Evolutionary conservation across 2,797 vertebrate genomes (phyloP), one percentile per base, ranked within the genome.

Genomic region (Gymnoscopelus microlampas): DNA sequence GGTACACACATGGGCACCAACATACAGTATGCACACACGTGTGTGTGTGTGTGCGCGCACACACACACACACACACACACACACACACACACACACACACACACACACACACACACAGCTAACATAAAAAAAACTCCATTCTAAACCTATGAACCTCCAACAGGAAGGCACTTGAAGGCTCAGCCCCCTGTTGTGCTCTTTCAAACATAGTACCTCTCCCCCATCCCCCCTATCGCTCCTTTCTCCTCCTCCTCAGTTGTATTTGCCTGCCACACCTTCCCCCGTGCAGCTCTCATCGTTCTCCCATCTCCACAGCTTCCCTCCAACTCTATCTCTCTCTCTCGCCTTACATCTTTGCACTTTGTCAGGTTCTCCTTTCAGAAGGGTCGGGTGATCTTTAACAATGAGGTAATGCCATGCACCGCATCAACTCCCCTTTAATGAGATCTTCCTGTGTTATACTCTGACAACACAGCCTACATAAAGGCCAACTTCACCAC

Each of bases 301-400:
- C 57, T 60, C 65, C 53, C 39, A 57, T 39, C 48, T 58, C 60
- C 32, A 2, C 24, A 35, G 5, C 60, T 4, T 53, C 66, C 65
- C 44, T 13, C 1, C 4, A 3, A 13, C 10, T 44, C 39, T 44
- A 8, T 6, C 39, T 6, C 39, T 9, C 39, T 8, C 39, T 7
- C 39, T 10, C 39, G 51, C 56, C 65, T 84, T 79, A 77, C 54
- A 70, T 82, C 78, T 63, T 5, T 47, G 50, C 60, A 57, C 54
- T 13, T 0, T 66, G 73, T 63, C 71, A 72, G 63, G 72, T 75
- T 53, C 63, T 57, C 47, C 63, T 82, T 71, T 80, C n/a, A 63
- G 73, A 73, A 23, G 1, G 61, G 35, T 8, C 8, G 39, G 7
- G 39, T 44, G 39, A 62, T 62, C 64, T 63, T 79, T 68, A 73